phyloP scores from a whole-genome alignment of 2,797 vertebrate genomes.

The Rhodeus uyekii region DNA sequence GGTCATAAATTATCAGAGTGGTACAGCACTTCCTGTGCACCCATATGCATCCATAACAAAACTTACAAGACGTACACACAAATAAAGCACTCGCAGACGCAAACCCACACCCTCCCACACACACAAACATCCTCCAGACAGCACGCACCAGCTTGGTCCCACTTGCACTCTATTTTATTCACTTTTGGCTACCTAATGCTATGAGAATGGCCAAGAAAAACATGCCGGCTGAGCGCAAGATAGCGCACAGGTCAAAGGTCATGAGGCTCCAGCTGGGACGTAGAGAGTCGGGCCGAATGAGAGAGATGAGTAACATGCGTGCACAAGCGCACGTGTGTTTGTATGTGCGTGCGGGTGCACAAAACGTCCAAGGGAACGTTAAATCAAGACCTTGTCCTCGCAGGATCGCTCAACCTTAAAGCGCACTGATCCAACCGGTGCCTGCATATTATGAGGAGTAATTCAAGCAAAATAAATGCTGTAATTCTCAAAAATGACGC shows the following conservation, averaged over 20 bases:
- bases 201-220: conserved; percentile 61
- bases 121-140: conserved; percentile 52
- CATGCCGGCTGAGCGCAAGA: conserved; percentile 55
- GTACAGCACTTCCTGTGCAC: conserved; percentile 46
- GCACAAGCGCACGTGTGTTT: conserved; percentile 27
- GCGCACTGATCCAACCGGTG: background rate
- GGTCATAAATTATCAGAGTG: conserved; percentile 61
- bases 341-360: background rate
- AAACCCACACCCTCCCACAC: conserved; percentile 36
- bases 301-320: conserved; percentile 28
- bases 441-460: background rate
- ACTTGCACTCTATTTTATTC: conserved; percentile 54
- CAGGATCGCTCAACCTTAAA: conserved; percentile 6
- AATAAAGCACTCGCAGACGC: conserved; percentile 42
- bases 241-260: conserved; percentile 55
- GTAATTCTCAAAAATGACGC: background rate
- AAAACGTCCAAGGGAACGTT: conserved; percentile 3
- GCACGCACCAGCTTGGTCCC: conserved; percentile 45
- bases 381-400: conserved; percentile 34
- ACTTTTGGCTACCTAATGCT: conserved; percentile 58
- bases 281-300: conserved; percentile 17
- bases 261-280: conserved; percentile 50
- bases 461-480: conserved; percentile 3
- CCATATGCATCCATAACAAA: conserved; percentile 18
- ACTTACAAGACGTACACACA: conserved; percentile 52